These are phyloP conservation scores for Channa argus DNA, from an alignment of 2,113 vertebrate species.

Conservation along the genomic window DNA sequence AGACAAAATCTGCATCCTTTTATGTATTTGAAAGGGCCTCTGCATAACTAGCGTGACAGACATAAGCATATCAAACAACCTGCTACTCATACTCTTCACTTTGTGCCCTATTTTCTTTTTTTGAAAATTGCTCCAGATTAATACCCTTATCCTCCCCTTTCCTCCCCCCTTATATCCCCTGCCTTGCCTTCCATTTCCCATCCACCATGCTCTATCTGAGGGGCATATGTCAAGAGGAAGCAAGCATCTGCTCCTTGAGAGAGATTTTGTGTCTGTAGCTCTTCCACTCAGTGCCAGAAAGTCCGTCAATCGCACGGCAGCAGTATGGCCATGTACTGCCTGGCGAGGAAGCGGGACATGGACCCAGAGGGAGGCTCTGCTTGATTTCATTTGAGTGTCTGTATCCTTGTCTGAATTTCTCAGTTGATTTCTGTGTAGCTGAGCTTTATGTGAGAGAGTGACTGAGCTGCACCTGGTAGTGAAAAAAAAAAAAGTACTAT, in stretches of 20 bases:
- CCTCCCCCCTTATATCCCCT: slow-evolving; percentile 46
- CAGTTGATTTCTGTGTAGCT: background rate
- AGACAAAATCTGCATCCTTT: no score
- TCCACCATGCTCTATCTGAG: slow-evolving; percentile 60
- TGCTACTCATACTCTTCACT: background rate
- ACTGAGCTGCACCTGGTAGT: slow-evolving; percentile 26
- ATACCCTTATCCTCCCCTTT: slow-evolving; percentile 10
- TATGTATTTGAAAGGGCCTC: no score
- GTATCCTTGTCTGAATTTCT: slow-evolving; percentile 34
- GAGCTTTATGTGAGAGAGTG: background rate
- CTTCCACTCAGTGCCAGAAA: slow-evolving; percentile 59
- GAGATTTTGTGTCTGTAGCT: slow-evolving; percentile 62
- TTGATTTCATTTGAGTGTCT: slow-evolving; percentile 45
- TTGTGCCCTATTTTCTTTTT: background rate
- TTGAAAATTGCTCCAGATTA: slow-evolving; percentile 11
- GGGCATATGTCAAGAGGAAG: slow-evolving; percentile 81
- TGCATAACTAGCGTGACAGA: no score
- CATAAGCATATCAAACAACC: background rate
- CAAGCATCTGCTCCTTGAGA: slow-evolving; percentile 82
- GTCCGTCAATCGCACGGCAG: slow-evolving; percentile 51
- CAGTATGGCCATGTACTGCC: slow-evolving; percentile 48
- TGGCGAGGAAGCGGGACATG: slow-evolving; percentile 57
- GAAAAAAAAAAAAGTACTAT: background rate
- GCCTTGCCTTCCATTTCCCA: slow-evolving; percentile 41
- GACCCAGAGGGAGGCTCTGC: slow-evolving; percentile 47